Evolutionary conservation across 2,888 invertebrate genomes (phyloP).

Genomic region (Allophyes oxyacanthae): DNA sequence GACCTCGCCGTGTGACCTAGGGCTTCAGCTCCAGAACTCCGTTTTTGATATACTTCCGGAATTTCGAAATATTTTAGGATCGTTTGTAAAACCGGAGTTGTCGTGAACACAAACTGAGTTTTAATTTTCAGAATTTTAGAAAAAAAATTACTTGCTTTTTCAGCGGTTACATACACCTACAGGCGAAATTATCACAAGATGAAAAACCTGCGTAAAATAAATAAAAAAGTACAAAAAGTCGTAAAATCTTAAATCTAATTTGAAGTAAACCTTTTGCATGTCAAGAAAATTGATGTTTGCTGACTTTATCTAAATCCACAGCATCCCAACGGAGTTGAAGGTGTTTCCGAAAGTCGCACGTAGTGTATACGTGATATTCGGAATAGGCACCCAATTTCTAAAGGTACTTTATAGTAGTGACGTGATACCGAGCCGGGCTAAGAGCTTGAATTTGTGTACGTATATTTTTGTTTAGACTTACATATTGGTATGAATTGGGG

Average conservation of each 20-base stretch:
- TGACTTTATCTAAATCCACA: slow-evolving; percentile 57
- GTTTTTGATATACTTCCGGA: no score
- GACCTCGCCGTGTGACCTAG: no score
- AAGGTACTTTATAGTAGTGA: slow-evolving; percentile 59
- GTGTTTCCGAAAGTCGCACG: slow-evolving; percentile 56
- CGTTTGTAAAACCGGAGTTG: no score
- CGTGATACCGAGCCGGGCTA: slow-evolving; percentile 46
- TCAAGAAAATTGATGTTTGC: slow-evolving; percentile 57
- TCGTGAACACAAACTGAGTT: no score
- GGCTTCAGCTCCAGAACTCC: no score
- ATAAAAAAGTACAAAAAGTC: not conserved
- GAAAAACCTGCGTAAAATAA: no score
- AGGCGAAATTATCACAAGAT: no score
- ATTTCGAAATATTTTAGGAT: no score
- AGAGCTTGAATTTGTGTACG: slow-evolving; percentile 22
- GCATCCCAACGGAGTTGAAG: slow-evolving; percentile 50
- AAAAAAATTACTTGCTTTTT: no score
- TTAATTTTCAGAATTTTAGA: no score
- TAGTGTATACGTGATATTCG: slow-evolving; percentile 58
- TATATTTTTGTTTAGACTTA: slow-evolving; percentile 17
- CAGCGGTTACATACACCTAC: no score
- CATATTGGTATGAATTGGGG: slow-evolving; percentile 1
- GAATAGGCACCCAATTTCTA: slow-evolving; percentile 60
- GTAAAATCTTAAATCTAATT: slow-evolving; percentile 40
- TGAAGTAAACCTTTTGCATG: slow-evolving; percentile 48